Evolutionary conservation across 1,140 invertebrate species (phyloP).

Genomic region (Brachionus asplanchnoidis): DNA sequence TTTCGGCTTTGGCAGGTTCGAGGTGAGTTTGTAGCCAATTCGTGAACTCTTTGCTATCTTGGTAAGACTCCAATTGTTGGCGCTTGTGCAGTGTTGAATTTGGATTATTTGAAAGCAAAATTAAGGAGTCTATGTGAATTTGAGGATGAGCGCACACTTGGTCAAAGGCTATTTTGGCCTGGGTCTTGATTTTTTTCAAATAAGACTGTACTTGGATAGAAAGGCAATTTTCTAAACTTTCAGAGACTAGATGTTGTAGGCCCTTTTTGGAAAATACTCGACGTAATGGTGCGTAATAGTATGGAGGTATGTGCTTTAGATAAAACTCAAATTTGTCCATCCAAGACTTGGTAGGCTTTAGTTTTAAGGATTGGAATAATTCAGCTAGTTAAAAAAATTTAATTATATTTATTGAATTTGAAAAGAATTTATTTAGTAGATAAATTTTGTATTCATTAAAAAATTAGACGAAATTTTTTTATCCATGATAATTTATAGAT

Average conservation of each 20-base stretch:
- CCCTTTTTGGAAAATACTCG: conserved; percentile 86
- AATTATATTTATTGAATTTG: conserved; percentile 68
- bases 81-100: not conserved
- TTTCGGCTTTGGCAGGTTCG: conserved; percentile 5
- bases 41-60: conserved; percentile 36
- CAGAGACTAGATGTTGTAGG: conserved; percentile 74
- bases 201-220: conserved; percentile 33
- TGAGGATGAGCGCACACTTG: conserved; percentile 36
- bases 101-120: conserved; percentile 25
- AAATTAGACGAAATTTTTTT: no score
- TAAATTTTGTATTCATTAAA: no score
- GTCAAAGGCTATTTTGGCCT: conserved; percentile 36
- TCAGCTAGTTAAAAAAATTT: conserved; percentile 66
- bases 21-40: conserved; percentile 36
- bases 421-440: conserved; percentile 35
- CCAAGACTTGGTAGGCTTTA: conserved; percentile 50
- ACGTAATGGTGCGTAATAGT: conserved; percentile 83
- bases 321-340: conserved; percentile 75
- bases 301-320: conserved; percentile 85
- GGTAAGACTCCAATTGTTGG: conserved; percentile 30
- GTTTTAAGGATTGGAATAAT: conserved; percentile 67
- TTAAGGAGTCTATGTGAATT: not conserved
- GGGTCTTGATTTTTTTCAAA: conserved; percentile 41
- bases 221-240: conserved; percentile 77
- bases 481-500: no score